Base-by-base conservation (phyloP, 2,113 vertebrate genomes). In the Catharus bicknelli region DNA sequence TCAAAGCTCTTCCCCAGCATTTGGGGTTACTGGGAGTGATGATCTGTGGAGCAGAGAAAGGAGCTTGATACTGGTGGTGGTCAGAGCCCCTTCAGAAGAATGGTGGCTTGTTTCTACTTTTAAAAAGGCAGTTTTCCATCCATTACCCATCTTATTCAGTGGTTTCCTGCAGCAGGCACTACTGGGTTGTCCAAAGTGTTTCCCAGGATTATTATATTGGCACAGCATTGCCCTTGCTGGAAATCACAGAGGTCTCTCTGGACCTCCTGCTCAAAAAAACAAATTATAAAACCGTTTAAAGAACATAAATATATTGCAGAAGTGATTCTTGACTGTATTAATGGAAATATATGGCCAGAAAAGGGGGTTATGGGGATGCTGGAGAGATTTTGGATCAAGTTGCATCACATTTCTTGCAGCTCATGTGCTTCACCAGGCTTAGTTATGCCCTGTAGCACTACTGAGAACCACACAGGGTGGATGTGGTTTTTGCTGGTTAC, bases 1-100 rank as follows among this genome's bases (percentile, higher is more conserved):
- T 96, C 95, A 96, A 59, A 89, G 83, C 67, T 13, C 75, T 77
- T 67, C 83, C 84, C 61, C 81, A 25, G 90, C 75, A 15, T 55
- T 17, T 75, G 90, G 90, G 94, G 86, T 93, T 83, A 58, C 38
- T 93, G 81, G 43, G 50, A 82, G 36, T 0, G 7, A 87, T 27
- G 62, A 79, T 82, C 89, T 22, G 1, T 10, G 38, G 26, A 90
- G 25, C 48, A 88, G 59, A 55, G 86, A 83, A 73, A 55, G 67
- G 10, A 50, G 89, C 27, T 69, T 9, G 40, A 11, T 15, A 77
- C 57, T 1, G 5, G 47, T 59, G 78, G 48, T 74, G 64, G 74
- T n/a, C 66, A 62, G n/a, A 84, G 68, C 23, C 55, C 51, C 59
- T 67, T 40, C 72, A 91, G 26, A 84, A 57, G 63, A 55, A 70